phyloP scores from a whole-genome alignment of 2,797 vertebrate species.

The Aphelocoma californica region DNA sequence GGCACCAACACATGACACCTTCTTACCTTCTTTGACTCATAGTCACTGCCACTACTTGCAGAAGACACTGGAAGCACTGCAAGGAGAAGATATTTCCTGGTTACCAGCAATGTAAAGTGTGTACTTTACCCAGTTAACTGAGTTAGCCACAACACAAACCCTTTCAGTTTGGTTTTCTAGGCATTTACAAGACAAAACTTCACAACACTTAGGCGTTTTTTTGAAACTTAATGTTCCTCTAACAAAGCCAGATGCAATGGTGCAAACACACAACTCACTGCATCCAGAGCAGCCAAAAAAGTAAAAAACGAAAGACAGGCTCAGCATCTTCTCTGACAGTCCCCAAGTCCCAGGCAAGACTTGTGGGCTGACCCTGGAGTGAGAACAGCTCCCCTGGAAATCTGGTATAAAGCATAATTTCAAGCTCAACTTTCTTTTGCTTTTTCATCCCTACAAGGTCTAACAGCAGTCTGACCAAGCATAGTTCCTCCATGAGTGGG shows the following conservation, averaged over 20 bases:
- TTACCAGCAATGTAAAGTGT: accelerated
- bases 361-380: accelerated
- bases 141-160: not conserved
- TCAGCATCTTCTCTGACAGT: not conserved
- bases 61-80: constrained; percentile 73
- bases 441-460: not conserved
- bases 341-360: not conserved
- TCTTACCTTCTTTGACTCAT: constrained; percentile 55
- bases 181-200: not conserved
- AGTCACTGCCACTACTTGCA: constrained; percentile 46
- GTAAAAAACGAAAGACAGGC: not conserved
- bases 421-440: not conserved
- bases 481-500: not conserved
- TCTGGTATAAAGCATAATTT: not conserved
- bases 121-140: not conserved
- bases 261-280: accelerated
- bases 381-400: not conserved
- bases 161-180: not conserved
- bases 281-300: not conserved
- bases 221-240: not conserved
- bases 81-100: not conserved
- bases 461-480: not conserved
- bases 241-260: not conserved
- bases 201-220: not conserved
- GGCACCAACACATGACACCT: not conserved